These are phyloP conservation scores for Helicoverpa zea DNA, from an alignment of 1,140 invertebrate species.

Conservation along the genomic window DNA sequence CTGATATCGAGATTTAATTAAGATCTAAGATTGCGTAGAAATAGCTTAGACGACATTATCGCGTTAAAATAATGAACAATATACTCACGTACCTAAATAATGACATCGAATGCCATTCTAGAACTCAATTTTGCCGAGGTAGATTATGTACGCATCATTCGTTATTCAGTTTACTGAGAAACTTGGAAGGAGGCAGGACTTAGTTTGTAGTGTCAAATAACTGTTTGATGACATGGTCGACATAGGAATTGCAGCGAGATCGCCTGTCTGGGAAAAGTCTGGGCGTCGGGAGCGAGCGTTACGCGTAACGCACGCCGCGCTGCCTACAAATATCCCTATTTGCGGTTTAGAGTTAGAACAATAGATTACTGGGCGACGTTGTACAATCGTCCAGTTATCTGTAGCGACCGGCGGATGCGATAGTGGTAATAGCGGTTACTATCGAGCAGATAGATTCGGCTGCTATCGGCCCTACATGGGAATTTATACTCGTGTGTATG, in stretches of 20 bases:
- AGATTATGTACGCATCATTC: constrained; percentile 28
- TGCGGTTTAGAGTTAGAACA: constrained; percentile 58
- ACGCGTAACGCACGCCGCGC: constrained; percentile 12
- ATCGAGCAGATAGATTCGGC: constrained; percentile 69
- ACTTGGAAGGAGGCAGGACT: constrained; percentile 1
- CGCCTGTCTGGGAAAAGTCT: constrained; percentile 53
- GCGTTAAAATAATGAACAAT: constrained; percentile 50
- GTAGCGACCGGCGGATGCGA: constrained; percentile 66
- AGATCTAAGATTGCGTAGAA: constrained; percentile 48
- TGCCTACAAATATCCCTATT: constrained; percentile 55
- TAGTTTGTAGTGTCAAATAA: constrained; percentile 33
- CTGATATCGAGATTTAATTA: constrained; percentile 43
- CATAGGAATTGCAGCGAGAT: constrained; percentile 53
- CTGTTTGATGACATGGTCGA: constrained; percentile 43
- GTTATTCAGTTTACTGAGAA: constrained; percentile 27
- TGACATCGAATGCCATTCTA: constrained; percentile 40
- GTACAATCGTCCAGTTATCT: constrained; percentile 61
- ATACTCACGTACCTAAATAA: constrained; percentile 44
- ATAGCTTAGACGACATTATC: constrained; percentile 47
- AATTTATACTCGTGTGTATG: constrained; percentile 60
- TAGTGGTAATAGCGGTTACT: constrained; percentile 74
- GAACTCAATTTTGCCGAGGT: constrained; percentile 8
- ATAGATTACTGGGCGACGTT: constrained; percentile 64
- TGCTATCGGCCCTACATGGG: constrained; percentile 70
- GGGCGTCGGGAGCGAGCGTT: background rate